Evolutionary conservation across 1,140 invertebrate species (phyloP).

Genomic region (Proales similis): DNA sequence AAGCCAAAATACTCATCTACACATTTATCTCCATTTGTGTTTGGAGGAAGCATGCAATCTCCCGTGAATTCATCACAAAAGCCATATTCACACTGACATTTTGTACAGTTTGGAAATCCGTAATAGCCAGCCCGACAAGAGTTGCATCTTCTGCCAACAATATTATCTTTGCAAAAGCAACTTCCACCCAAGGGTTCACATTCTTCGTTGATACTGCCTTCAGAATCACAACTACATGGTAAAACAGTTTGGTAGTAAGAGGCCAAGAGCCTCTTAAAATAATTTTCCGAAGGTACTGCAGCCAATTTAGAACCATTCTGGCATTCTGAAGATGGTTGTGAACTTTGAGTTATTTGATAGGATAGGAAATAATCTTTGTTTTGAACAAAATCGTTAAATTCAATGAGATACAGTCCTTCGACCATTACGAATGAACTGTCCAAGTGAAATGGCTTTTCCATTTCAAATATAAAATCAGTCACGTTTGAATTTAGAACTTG

Average conservation of each 20-base stretch:
- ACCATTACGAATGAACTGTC: no score
- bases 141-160: conserved; percentile 84
- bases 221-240: conserved; percentile 75
- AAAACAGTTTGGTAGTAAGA: conserved; percentile 88
- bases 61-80: conserved; percentile 55
- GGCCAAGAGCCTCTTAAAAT: no score
- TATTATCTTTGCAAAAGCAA: conserved; percentile 81
- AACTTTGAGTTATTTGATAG: no score
- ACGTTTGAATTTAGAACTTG: no score
- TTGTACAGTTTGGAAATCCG: conserved; percentile 84
- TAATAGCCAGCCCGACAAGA: conserved; percentile 82
- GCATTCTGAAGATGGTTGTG: no score
- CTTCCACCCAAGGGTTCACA: conserved; percentile 83
- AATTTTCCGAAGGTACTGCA: no score
- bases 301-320: no score
- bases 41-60: conserved; percentile 71
- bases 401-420: no score
- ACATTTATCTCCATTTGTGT: conserved; percentile 73
- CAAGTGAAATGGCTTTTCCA: no score
- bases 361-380: no score
- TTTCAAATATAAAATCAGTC: no score
- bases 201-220: conserved; percentile 71
- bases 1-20: conserved; percentile 87
- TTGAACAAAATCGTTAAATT: no score
- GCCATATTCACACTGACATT: conserved; percentile 52